phyloP scores from a whole-genome alignment of 1,140 invertebrate species.

The Lucilia cuprina region DNA sequence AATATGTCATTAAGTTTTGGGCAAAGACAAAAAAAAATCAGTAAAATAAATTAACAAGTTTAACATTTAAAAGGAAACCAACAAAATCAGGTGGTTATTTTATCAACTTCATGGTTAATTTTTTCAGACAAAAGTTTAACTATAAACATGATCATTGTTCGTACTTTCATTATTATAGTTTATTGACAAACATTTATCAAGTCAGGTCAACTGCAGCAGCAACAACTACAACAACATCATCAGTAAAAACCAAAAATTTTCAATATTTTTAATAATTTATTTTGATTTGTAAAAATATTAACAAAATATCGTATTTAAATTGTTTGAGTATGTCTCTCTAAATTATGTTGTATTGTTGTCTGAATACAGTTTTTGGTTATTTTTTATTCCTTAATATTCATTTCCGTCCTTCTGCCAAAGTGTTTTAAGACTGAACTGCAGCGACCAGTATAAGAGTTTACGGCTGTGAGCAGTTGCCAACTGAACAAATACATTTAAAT shows the following conservation, averaged over 20 bases:
- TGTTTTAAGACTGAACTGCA: not conserved
- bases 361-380: not conserved
- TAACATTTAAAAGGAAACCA: no score
- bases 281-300: not conserved
- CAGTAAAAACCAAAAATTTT: not conserved
- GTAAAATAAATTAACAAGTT: no score
- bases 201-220: not conserved
- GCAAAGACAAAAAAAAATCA: not conserved
- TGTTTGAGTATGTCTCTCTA: not conserved
- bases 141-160: not conserved
- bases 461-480: not conserved
- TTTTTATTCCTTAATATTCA: not conserved
- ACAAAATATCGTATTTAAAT: slow-evolving; percentile 1
- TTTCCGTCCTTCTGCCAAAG: not conserved
- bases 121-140: not conserved
- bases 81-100: not conserved
- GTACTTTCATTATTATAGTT: not conserved
- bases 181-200: slow-evolving; percentile 34
- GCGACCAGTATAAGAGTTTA: not conserved
- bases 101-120: not conserved
- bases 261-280: slow-evolving; percentile 25
- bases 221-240: not conserved
- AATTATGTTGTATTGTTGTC: slow-evolving; percentile 30
- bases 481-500: slow-evolving; percentile 15
- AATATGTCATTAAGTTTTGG: not conserved